These are phyloP conservation scores for Cheirogaleus major DNA, from an alignment of 2,797 vertebrate genomes.

Conservation along the genomic window DNA sequence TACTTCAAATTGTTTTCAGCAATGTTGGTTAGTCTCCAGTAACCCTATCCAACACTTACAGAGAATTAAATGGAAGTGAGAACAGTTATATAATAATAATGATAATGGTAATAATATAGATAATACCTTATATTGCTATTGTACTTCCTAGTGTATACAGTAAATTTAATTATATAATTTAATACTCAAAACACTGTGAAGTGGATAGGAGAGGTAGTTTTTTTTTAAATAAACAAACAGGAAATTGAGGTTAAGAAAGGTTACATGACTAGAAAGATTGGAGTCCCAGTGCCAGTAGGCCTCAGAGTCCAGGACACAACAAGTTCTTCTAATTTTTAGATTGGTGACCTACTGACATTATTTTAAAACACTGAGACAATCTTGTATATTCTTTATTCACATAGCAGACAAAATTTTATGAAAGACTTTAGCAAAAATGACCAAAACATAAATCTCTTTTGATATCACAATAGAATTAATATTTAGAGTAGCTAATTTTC, in stretches of 20 bases:
- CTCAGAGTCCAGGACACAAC: background rate
- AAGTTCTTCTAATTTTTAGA: background rate
- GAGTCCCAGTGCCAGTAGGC: background rate
- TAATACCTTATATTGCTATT: background rate
- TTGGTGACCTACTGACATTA: background rate
- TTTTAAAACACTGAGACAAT: background rate
- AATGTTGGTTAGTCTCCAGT: background rate
- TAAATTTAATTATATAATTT: conserved; percentile 30
- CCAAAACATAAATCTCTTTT: background rate
- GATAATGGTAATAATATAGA: background rate
- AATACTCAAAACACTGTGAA: background rate
- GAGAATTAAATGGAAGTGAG: background rate
- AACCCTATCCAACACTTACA: background rate
- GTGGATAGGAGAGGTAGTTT: background rate
- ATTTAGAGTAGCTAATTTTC: background rate
- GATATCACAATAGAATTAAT: background rate
- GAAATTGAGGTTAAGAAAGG: background rate
- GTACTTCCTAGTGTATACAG: background rate
- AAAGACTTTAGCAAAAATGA: background rate
- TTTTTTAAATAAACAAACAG: background rate
- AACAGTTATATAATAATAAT: background rate
- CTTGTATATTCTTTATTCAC: background rate
- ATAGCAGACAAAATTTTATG: background rate
- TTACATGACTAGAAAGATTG: background rate
- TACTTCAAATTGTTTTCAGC: background rate